Evolutionary conservation across 2,113 vertebrate genomes (phyloP).

Genomic region (Chloroceryle aenea): DNA sequence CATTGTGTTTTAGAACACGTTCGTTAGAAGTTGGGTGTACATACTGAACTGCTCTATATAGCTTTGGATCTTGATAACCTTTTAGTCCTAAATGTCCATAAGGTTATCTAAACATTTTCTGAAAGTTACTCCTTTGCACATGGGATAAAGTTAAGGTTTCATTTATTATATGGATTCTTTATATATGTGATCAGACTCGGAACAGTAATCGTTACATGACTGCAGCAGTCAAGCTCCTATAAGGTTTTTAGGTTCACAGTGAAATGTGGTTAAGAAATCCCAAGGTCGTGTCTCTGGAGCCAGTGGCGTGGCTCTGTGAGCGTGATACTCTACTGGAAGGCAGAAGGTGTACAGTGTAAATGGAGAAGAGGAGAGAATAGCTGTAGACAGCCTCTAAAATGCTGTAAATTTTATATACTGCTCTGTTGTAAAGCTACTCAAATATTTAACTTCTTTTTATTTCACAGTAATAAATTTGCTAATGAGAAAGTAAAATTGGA

Average conservation of each 20-base stretch:
- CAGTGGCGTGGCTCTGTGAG: rapidly evolving
- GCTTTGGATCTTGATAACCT: background rate
- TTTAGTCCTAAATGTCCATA: background rate
- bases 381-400: background rate
- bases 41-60: background rate
- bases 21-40: background rate
- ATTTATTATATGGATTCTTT: background rate
- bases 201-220: background rate
- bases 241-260: background rate
- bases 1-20: background rate
- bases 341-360: background rate
- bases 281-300: background rate
- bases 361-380: background rate
- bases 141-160: background rate
- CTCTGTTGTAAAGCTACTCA: background rate
- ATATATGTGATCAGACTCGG: background rate
- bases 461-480: slow-evolving; percentile 81
- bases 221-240: background rate
- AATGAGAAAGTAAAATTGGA: slow-evolving; percentile 85
- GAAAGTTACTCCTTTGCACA: background rate
- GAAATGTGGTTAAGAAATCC: background rate
- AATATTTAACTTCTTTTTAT: background rate
- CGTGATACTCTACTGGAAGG: background rate
- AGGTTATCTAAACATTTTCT: background rate
- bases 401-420: background rate